Evolutionary conservation across 2,113 vertebrate species (phyloP).

Genomic region (Ondatra zibethicus): DNA sequence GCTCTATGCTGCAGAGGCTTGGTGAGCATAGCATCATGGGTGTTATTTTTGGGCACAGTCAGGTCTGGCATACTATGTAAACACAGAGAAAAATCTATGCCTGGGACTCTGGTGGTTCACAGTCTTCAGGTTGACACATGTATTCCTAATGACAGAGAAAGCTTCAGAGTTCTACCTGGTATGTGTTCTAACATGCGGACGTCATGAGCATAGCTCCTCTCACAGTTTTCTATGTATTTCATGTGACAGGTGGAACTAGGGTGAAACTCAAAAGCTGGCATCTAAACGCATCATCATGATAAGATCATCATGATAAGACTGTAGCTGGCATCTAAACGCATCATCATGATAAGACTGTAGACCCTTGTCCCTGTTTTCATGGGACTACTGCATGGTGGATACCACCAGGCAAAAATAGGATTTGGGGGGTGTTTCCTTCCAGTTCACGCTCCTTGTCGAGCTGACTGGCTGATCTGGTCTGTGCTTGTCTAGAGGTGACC

Average conservation of each 20-base stretch:
- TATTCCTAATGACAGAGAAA: not conserved
- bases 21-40: not conserved
- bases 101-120: not conserved
- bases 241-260: not conserved
- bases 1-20: not conserved
- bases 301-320: not conserved
- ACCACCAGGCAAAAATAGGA: not conserved
- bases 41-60: too few relatives aligned
- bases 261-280: not conserved
- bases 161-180: not conserved
- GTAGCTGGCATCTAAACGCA: not conserved
- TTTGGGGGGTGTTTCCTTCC: not conserved
- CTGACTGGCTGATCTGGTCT: not conserved
- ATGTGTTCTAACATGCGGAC: not conserved
- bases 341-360: not conserved
- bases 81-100: not conserved
- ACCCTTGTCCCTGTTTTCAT: not conserved
- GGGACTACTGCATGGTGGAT: not conserved
- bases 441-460: not conserved
- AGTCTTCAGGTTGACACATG: not conserved
- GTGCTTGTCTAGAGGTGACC: not conserved
- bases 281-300: not conserved
- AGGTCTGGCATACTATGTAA: not conserved
- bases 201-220: not conserved
- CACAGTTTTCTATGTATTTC: not conserved